Conservation (phyloP, 2,113 vertebrate species). For the Cryptotis parvus region DNA sequence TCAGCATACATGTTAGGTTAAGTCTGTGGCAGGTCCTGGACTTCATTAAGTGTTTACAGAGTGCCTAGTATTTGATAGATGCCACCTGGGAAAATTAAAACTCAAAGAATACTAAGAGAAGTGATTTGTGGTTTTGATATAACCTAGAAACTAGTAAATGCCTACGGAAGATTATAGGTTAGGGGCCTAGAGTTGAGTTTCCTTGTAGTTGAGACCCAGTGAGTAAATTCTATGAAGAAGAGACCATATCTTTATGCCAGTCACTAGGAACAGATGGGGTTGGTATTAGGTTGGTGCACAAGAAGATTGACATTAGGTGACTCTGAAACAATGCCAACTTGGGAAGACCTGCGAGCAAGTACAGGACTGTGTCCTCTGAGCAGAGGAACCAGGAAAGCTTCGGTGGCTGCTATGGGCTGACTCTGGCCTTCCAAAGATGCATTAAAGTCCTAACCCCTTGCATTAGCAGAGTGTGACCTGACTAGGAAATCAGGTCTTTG, state of each 20-base stretch:
- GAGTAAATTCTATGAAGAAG: neutral
- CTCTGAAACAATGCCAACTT: too few species aligned
- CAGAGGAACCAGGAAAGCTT: neutral
- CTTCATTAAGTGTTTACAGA: neutral
- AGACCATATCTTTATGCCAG: neutral
- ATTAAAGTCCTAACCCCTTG: too few species aligned
- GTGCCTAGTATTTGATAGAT: neutral
- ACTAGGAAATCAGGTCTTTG: neutral
- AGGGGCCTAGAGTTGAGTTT: neutral
- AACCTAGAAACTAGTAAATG: neutral
- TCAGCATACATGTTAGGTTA: neutral
- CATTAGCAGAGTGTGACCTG: too few species aligned
- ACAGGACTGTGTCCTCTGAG: neutral
- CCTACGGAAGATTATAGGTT: neutral
- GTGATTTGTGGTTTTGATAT: neutral
- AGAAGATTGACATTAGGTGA: neutral
- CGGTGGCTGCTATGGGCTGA: neutral
- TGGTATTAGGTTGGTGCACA: neutral
- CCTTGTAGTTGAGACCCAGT: neutral
- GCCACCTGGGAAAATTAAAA: neutral
- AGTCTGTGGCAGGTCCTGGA: too few species aligned
- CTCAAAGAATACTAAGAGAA: neutral
- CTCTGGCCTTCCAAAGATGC: neutral
- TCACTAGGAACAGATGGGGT: fast-evolving
- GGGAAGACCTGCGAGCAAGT: neutral